Conservation (phyloP, 2,797 vertebrate genomes). For the Alauda arvensis region DNA sequence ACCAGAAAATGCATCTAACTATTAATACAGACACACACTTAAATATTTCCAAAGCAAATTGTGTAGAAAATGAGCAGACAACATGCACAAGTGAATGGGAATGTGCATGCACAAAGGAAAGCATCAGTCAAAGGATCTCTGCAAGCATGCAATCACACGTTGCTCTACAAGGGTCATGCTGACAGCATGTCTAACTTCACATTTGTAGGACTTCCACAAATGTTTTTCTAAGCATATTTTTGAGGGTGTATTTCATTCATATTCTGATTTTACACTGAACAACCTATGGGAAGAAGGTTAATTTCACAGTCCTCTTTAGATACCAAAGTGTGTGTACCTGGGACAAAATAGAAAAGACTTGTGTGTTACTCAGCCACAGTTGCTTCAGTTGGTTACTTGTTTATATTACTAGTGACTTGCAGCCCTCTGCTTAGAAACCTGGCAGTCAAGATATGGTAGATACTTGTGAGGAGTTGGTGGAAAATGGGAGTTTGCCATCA, state of each 20-base stretch:
- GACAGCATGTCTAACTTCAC: neutral
- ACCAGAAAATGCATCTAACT: neutral
- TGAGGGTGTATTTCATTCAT: neutral
- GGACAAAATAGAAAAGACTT: neutral
- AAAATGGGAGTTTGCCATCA: neutral
- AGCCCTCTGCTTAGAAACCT: neutral
- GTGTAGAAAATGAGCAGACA: constrained; percentile 15
- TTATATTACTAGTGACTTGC: neutral
- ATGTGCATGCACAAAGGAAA: neutral
- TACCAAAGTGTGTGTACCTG: neutral
- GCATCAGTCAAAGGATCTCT: neutral
- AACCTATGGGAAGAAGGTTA: neutral
- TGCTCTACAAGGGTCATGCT: neutral
- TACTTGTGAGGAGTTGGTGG: neutral
- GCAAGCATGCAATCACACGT: fast-evolving
- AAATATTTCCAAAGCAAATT: constrained; percentile 28
- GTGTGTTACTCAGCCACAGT: neutral
- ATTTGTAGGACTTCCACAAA: neutral
- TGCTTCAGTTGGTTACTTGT: neutral
- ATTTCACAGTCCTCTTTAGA: neutral
- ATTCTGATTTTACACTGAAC: neutral
- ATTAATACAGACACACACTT: neutral
- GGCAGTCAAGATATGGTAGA: neutral
- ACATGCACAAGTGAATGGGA: neutral
- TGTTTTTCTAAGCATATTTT: neutral